phyloP scores from a whole-genome alignment of 1,140 invertebrate species.

The Zophobas morio region DNA sequence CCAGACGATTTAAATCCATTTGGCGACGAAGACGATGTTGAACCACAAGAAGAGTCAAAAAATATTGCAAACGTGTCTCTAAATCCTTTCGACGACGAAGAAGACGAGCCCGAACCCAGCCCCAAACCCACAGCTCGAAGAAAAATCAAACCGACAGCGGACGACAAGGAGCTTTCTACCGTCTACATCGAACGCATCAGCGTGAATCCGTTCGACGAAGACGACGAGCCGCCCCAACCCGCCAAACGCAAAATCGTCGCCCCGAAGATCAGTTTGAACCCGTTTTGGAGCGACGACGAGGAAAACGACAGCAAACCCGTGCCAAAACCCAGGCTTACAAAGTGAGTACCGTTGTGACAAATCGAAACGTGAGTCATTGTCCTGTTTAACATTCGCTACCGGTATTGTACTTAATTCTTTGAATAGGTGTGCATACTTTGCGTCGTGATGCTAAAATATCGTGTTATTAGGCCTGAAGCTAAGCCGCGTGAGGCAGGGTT shows the following conservation, averaged over 20 bases:
- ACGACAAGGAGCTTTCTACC: neutral
- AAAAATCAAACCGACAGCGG: slow-evolving; percentile 43
- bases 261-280: slow-evolving; percentile 74
- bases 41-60: slow-evolving; percentile 46
- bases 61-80: slow-evolving; percentile 57
- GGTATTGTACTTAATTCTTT: slow-evolving; percentile 1
- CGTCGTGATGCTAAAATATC: slow-evolving; percentile 63
- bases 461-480: slow-evolving; percentile 56
- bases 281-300: slow-evolving; percentile 80
- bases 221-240: slow-evolving; percentile 71
- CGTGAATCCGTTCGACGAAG: slow-evolving; percentile 77
- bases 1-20: slow-evolving; percentile 88
- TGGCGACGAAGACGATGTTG: slow-evolving; percentile 73
- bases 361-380: slow-evolving; percentile 44
- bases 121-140: slow-evolving; percentile 37
- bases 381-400: slow-evolving; percentile 48
- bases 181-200: slow-evolving; percentile 48
- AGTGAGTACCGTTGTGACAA: slow-evolving; percentile 9
- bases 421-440: neutral
- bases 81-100: slow-evolving; percentile 79
- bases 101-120: slow-evolving; percentile 62
- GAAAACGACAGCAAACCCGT: slow-evolving; percentile 73
- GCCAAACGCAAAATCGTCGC: slow-evolving; percentile 66
- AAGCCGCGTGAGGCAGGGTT: neutral
- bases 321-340: slow-evolving; percentile 70